Base-by-base conservation (phyloP, 2,113 vertebrate species). In the Hymenochirus boettgeri region DNA sequence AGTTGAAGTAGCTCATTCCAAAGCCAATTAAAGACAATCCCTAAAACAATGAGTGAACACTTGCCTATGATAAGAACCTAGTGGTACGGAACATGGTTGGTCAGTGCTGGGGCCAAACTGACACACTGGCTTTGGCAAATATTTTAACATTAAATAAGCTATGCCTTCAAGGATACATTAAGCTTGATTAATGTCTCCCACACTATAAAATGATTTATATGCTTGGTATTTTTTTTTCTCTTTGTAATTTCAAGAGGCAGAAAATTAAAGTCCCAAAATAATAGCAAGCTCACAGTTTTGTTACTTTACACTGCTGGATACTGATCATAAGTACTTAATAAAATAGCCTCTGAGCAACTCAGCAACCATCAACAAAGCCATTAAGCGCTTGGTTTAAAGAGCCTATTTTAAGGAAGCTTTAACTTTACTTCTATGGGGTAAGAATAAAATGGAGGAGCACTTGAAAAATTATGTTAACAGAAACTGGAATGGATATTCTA, bases 321-420 rank as follows among this genome's bases (percentile, higher is more conserved):
- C 83, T 83, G 70, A 60, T 83, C 83, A 84, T 83, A 86, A 85
- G 80, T 74, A 71, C 71, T 85, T 85, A 86, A 84, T 80, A 78
- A 81, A 70, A 71, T 77, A 78, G 81, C 71, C 80, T 79, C 85
- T 70, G 69, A 83, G 80, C 84, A 77, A 69, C 85, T 75, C 75
- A 54, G 80, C 81, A 85, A 82, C 83, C 82, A 82, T 83, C 86
- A 85, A 81, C 77, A 74, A 83, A 75, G 80, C 79, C 82, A 83
- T 88, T 87, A 86, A 85, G 81, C 79, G 86, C 76, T 81, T 88
- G 84, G 85, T 87, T 88, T 86, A 86, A 76, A 80, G 86, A 87
- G 85, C 67, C 71, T 75, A 80, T 85, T 85, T 86, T 77, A 24
- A 31, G 80, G 76, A 67, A 74, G 76, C 76, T 83, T 77, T 77